Base-by-base conservation (phyloP, 2,888 invertebrate species). In the Gryllus longicercus region DNA sequence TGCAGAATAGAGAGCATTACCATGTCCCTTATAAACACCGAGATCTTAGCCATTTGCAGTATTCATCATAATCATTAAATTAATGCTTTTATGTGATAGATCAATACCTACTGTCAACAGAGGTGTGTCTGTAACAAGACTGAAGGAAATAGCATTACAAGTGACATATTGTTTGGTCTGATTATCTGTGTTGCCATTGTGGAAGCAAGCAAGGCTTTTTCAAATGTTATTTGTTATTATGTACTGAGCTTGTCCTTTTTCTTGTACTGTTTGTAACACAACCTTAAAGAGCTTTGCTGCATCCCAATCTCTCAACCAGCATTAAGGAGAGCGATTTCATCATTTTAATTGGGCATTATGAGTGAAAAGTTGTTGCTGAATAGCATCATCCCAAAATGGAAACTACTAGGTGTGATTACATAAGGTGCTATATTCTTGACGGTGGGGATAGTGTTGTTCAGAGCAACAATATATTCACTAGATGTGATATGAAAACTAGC, bases 21-120 rank as follows among this genome's bases (percentile, higher is more conserved):
- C 74, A 23, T 74, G 78, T 74, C 63, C 63, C 63, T n/a, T 74
- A 76, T 77, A 49, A 38, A 79, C 51, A 50, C 79, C 51, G 63
- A 76, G 23, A 79, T 49, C 63, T 63, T 74, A 79, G 79, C 79
- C 77, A 76, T 74, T 49, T 77, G 79, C 77, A 79, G 74, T 79
- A 77, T 74, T 78, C 74, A 74, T 49, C n/a, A 25, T 77, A n/a
- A 74, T 50, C 50, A 25, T 76, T 49, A 79, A 51, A 75, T 76
- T 76, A 63, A 76, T 79, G 63, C 77, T 76, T 63, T 77, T 77
- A 79, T 79, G 76, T 79, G 79, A 79, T 79, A 79, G 79, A 79
- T 74, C 63, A 63, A 63, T 63, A 63, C 63, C 63, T 63, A 63
- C 63, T 63, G 63, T 63, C 63, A 63, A 63, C 63, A 63, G 63